Conservation (phyloP, 1,140 invertebrate genomes). For the Harpegnathos saltator region DNA sequence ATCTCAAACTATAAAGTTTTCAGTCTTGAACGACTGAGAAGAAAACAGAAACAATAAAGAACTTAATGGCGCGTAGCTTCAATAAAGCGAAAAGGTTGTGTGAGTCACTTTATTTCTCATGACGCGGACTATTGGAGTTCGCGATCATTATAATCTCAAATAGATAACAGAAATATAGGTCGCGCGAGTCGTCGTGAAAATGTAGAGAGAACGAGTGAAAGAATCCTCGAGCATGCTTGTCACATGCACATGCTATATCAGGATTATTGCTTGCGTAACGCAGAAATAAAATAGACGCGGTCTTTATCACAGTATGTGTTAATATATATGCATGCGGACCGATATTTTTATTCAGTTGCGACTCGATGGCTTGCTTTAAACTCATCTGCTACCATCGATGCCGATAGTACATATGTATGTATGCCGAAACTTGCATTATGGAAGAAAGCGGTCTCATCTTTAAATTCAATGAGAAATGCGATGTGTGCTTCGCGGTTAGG, state of each 20-base stretch:
- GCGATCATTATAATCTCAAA: slow-evolving; percentile 8
- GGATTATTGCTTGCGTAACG: slow-evolving; percentile 31
- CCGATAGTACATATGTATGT: slow-evolving; percentile 35
- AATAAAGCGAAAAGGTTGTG: not conserved
- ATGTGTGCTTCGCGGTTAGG: slow-evolving; percentile 9
- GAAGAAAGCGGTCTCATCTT: slow-evolving; percentile 34
- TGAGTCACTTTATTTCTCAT: not conserved
- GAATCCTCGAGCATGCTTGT: slow-evolving; percentile 23
- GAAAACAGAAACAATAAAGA: slow-evolving; percentile 3
- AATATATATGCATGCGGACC: not conserved
- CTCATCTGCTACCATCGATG: slow-evolving; percentile 49
- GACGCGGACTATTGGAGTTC: not conserved
- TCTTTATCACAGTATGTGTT: not conserved
- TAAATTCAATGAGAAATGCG: slow-evolving; percentile 47
- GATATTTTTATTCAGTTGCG: slow-evolving; percentile 27
- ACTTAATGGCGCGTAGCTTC: not conserved
- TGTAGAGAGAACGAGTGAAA: slow-evolving; percentile 4
- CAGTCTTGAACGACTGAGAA: not conserved
- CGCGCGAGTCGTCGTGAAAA: not conserved
- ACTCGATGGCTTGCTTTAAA: slow-evolving; percentile 47
- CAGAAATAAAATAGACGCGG: slow-evolving; percentile 16
- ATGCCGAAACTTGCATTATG: slow-evolving; percentile 37
- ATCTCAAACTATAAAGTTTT: not conserved
- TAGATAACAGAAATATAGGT: slow-evolving; percentile 16
- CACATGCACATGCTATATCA: not conserved